Evolutionary conservation across 2,797 vertebrate species (phyloP), one percentile per base, ranked within the genome.

Genomic region (Cyprinodon diabolis): DNA sequence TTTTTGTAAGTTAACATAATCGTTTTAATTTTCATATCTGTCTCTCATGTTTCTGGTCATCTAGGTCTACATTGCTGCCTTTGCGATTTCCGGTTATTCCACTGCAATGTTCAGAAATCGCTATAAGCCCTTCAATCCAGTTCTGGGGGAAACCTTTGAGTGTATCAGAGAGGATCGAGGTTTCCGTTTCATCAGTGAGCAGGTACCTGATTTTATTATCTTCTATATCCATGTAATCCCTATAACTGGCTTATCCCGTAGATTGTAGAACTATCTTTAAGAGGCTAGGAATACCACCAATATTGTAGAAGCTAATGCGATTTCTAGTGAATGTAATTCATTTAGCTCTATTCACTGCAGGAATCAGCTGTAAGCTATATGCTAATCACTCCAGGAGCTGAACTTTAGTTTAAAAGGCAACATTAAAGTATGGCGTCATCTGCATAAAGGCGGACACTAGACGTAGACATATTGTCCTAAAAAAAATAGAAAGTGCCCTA

Each of bases 121-220:
- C 69, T 97, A 97, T 92, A 98, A 98, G 75, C 97, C 97, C 69
- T 97, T 98, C 82, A 98, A 98, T 91, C 97, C 97, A 0, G 94
- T 98, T 72, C 95, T 98, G 72, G 97, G 97, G 0, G 97, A 98
- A 93, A 98, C 97, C 2, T 98, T 94, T 1, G 97, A 98, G 90
- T 98, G 96, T 1, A 75, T 95, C 78, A 87, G 96, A 69, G 96
- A 97, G 0, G 97, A 98, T 84, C 91, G 94, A 0, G 95, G 96
- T 71, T 97, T 98, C 92, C 92, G 86, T 48, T 94, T 96, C 93
- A 94, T 98, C 90, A 96, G 97, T 3, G 97, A 98, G 88, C 97
- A 98, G 96, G 97, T 97, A 81, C 9, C 47, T 19, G 12, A 1
- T 52, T 62, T 43, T 55, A 37, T 43, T 21, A 30, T 30, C 1